These are phyloP conservation scores for Drosophila pseudoananassae DNA, from an alignment of 1,140 invertebrate genomes.

Conservation along the genomic window DNA sequence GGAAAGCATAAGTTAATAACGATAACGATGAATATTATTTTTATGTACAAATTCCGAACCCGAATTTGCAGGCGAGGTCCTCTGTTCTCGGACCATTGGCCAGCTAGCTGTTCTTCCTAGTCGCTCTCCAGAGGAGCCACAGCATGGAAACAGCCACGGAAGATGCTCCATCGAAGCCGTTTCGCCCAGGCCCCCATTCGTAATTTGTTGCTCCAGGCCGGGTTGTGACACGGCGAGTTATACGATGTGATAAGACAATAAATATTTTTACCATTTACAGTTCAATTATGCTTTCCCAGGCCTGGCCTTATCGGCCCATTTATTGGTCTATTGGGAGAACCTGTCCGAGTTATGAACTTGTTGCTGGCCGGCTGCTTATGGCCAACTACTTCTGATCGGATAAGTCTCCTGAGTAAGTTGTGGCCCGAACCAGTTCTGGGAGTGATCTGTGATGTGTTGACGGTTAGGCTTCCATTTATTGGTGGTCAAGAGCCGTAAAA, in stretches of 20 bases:
- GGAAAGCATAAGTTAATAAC: slow-evolving; percentile 81
- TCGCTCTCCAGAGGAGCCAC: slow-evolving; percentile 16
- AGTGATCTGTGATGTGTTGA: not conserved
- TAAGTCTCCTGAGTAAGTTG: not conserved
- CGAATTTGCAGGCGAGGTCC: slow-evolving; percentile 11
- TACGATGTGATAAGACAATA: slow-evolving; percentile 82
- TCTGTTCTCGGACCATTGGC: slow-evolving; percentile 1
- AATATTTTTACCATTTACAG: slow-evolving; percentile 76
- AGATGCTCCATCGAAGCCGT: no score
- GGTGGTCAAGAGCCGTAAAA: slow-evolving; percentile 14
- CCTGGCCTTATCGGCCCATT: slow-evolving; percentile 49
- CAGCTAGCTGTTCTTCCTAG: not conserved
- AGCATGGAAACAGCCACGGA: not conserved
- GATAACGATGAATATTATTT: slow-evolving; percentile 83
- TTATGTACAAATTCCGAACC: slow-evolving; percentile 71
- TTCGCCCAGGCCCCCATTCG: not conserved
- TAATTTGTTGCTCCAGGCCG: slow-evolving; percentile 48
- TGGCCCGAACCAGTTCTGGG: not conserved
- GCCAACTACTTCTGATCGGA: slow-evolving; percentile 26
- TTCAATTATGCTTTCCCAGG: slow-evolving; percentile 64
- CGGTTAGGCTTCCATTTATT: slow-evolving; percentile 12
- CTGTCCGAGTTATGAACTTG: slow-evolving; percentile 38
- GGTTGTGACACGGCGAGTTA: slow-evolving; percentile 75
- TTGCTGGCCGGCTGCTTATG: slow-evolving; percentile 2
- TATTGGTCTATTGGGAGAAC: slow-evolving; percentile 47